Base-by-base conservation (phyloP, 2,113 vertebrate species). In the Clarias gariepinus region DNA sequence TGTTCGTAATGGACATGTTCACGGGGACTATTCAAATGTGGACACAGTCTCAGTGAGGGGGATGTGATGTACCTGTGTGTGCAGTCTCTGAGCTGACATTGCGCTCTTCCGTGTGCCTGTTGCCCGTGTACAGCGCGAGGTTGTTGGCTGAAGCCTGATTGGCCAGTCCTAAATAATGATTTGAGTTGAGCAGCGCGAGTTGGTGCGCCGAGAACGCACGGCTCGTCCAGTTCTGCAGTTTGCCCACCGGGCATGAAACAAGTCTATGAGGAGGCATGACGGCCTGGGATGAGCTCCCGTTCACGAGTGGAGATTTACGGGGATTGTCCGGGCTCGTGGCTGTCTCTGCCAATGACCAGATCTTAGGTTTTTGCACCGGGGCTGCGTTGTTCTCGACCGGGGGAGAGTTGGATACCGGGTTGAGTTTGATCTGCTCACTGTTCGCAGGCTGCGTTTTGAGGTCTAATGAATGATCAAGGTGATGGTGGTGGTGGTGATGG, bases 321-420 rank as follows among this genome's bases (percentile, higher is more conserved):
- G 98, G 98, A 94, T 97, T 98, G 95, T 99, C 98, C 28, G 98
- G 98, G 69, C 97, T 97, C 52, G 98, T 97, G 86, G 98, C 98
- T 0, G 98, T 99, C 93, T 99, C 98, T 23, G 98, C 98, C 94
- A 99, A 93, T 79, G 98, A 99, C 98, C 98, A 99, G 93, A 99
- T 99, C 93, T 99, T 99, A 90, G 98, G 97, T 89, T 99, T 99
- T 57, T 96, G 96, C 83, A 94, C 92, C 4, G 95, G 89, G 69
- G 96, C 95, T 41, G 96, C 92, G 89, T 93, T 95, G 92, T 94
- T 95, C 63, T 96, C 96, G 82, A 96, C 94, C 64, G 97, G 94
- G 10, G 96, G 95, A 0, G 97, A 97, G 53, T 94, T 92, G 0
- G 93, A 94, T 73, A 95, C 94, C 81, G 90, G 92, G 92, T 94